Percentiles rank a stretch among this genome's conserved stretches.
Evolutionary conservation across 1,140 invertebrate species (phyloP).

Genomic region (Bombus picipes): DNA sequence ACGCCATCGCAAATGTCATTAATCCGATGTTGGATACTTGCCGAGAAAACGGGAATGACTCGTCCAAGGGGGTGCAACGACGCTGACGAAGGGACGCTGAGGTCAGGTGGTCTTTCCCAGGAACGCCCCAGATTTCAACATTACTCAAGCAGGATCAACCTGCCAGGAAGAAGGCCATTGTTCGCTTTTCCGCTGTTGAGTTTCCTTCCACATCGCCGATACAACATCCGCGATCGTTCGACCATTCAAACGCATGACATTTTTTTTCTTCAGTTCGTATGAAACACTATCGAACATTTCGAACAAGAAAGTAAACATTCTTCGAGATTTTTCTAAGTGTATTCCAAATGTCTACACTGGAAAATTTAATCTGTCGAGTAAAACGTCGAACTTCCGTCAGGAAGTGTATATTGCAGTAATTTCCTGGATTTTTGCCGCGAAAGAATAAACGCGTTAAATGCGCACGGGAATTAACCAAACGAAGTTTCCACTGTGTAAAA

Average conservation of each 20-base stretch:
- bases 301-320: background rate
- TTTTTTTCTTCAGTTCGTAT: background rate
- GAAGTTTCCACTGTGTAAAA: slow-evolving; percentile 65
- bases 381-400: background rate
- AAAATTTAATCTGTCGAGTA: background rate
- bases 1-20: slow-evolving; percentile 41
- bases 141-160: slow-evolving; percentile 83
- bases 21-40: slow-evolving; percentile 49
- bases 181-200: slow-evolving; percentile 70
- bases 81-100: slow-evolving; percentile 56
- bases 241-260: slow-evolving; percentile 40
- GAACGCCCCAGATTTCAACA: slow-evolving; percentile 83
- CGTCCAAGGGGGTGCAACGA: slow-evolving; percentile 56
- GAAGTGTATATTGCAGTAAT: background rate
- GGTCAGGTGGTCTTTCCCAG: slow-evolving; percentile 81
- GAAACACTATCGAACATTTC: background rate
- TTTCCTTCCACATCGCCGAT: slow-evolving; percentile 72
- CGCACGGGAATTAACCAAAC: slow-evolving; percentile 58
- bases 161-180: slow-evolving; percentile 77
- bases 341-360: too few species aligned
- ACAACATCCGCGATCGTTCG: slow-evolving; percentile 38
- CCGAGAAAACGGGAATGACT: slow-evolving; percentile 54
- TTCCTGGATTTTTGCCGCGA: slow-evolving; percentile 35
- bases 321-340: background rate
- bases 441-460: slow-evolving; percentile 52